These are phyloP conservation scores for Lathronympha strigana DNA, from an alignment of 2,888 invertebrate genomes.

Conservation along the genomic window DNA sequence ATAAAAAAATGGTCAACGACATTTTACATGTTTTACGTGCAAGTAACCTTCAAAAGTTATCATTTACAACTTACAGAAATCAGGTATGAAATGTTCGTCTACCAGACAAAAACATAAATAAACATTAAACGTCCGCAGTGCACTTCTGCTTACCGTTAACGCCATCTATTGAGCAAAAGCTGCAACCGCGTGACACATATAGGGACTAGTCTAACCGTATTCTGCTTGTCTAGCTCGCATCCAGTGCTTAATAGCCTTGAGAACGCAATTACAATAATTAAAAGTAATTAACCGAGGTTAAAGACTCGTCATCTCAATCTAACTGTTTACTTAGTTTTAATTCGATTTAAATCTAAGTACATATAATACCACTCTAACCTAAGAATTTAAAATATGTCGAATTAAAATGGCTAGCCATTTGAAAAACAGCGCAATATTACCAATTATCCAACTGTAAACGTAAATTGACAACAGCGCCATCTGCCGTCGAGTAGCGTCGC, in stretches of 20 bases:
- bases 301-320: conserved; percentile 51
- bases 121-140: neutral
- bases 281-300: conserved; percentile 47
- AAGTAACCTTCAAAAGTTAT: no score
- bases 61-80: neutral
- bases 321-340: conserved; percentile 31
- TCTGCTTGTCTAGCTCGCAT: conserved; percentile 45
- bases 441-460: conserved; percentile 3
- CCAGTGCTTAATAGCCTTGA: conserved; percentile 33
- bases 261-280: conserved; percentile 53
- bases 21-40: no score
- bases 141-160: conserved; percentile 44
- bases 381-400: neutral
- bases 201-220: conserved; percentile 59
- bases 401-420: neutral
- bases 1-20: no score
- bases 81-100: neutral
- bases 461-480: conserved; percentile 60
- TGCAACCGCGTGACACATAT: conserved; percentile 58
- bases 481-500: conserved; percentile 66
- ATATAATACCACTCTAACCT: neutral
- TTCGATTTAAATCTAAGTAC: neutral
- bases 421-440: neutral
- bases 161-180: conserved; percentile 64
- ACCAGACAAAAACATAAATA: conserved; percentile 1